Percentiles rank a stretch among this genome's conserved stretches.
These are phyloP conservation scores for Gambusia holbrooki DNA, from an alignment of 2,113 vertebrate genomes.

Conservation along the genomic window DNA sequence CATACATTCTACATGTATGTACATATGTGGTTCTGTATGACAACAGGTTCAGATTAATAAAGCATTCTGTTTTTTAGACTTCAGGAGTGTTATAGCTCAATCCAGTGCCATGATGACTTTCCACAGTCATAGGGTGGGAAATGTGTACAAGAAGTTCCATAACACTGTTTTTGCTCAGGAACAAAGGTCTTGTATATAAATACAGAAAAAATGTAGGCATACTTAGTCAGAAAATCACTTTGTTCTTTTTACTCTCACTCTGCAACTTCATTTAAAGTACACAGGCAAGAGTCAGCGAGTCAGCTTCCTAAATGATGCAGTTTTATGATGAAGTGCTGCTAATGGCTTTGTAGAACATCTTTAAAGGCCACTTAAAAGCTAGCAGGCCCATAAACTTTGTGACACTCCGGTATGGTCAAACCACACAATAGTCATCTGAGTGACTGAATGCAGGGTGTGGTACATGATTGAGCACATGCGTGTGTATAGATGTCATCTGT, in stretches of 20 bases:
- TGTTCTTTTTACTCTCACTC: constrained; percentile 47
- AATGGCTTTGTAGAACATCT: constrained; percentile 72
- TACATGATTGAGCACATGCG: constrained; percentile 6
- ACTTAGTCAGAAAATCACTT: constrained; percentile 30
- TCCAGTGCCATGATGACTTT: not conserved
- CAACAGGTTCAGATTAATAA: no score
- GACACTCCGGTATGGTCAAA: constrained; percentile 67
- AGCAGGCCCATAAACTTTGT: constrained; percentile 64
- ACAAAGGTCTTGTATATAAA: constrained; percentile 13
- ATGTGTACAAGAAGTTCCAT: not conserved
- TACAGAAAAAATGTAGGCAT: constrained; percentile 18
- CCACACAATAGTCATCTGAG: constrained; percentile 52
- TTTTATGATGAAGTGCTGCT: constrained; percentile 75
- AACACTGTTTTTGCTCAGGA: constrained; percentile 19
- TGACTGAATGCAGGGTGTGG: constrained; percentile 30
- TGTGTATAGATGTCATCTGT: not conserved
- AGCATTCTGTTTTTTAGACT: no score
- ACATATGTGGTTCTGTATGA: no score
- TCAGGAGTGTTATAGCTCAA: not conserved
- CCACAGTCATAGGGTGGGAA: not conserved
- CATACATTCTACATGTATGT: no score
- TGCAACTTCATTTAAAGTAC: constrained; percentile 51
- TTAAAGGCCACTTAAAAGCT: constrained; percentile 77
- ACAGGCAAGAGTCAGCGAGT: constrained; percentile 56
- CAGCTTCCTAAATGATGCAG: constrained; percentile 69